Evolutionary conservation across 2,797 vertebrate species (phyloP).

Genomic region (Cuculus canorus): DNA sequence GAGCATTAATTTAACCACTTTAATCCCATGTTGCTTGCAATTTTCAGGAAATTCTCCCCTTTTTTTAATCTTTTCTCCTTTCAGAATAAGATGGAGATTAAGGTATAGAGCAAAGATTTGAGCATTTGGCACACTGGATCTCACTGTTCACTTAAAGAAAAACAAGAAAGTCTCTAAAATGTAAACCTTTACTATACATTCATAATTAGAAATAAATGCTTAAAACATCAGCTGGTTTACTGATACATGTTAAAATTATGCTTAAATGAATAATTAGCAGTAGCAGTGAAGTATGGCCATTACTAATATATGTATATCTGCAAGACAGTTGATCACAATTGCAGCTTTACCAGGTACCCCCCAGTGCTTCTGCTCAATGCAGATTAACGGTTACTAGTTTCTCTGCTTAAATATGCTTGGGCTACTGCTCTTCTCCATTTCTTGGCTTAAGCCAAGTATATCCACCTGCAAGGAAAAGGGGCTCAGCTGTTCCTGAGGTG

Average conservation of each 20-base stretch:
- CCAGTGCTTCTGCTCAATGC: fast-evolving
- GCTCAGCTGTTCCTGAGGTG: fast-evolving
- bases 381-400: background rate
- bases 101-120: background rate
- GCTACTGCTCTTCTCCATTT: background rate
- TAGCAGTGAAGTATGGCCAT: background rate
- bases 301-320: background rate
- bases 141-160: background rate
- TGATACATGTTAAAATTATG: fast-evolving
- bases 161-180: background rate
- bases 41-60: background rate
- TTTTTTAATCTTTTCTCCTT: background rate
- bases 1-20: background rate
- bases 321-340: background rate
- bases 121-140: background rate
- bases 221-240: background rate
- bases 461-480: background rate
- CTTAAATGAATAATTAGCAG: background rate
- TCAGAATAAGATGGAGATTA: background rate
- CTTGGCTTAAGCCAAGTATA: background rate
- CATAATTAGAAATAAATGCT: background rate
- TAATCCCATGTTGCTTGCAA: background rate
- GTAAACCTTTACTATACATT: background rate
- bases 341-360: background rate
- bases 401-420: background rate